A percentile compares a stretch with the other conserved stretches of the same genome.
These are phyloP conservation scores for Leptopilina drosophilae DNA, from an alignment of 2,888 invertebrate genomes.

Conservation along the genomic window DNA sequence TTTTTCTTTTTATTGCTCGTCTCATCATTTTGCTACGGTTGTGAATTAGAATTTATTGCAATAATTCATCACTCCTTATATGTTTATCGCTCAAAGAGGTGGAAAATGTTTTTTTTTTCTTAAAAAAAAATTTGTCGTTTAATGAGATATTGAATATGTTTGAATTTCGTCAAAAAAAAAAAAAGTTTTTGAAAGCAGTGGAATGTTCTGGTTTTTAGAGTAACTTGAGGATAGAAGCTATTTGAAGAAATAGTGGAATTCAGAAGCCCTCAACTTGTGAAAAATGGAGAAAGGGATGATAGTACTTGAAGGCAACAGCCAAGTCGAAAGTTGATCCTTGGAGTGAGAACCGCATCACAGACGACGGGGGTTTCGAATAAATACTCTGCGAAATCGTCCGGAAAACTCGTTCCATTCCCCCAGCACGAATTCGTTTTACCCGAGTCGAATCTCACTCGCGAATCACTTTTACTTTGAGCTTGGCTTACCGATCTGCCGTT, in stretches of 20 bases:
- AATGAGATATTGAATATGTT: neutral
- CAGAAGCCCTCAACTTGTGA: slow-evolving; percentile 19
- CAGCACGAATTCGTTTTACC: slow-evolving; percentile 44
- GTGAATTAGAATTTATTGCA: no score
- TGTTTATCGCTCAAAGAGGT: neutral
- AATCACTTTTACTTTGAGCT: slow-evolving; percentile 41
- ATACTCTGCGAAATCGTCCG: slow-evolving; percentile 71
- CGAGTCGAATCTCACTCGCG: slow-evolving; percentile 40
- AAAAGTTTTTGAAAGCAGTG: neutral
- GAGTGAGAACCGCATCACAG: slow-evolving; percentile 62
- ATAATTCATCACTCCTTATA: neutral
- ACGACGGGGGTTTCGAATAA: slow-evolving; percentile 65
- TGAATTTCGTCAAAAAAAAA: neutral
- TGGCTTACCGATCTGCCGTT: slow-evolving; percentile 31
- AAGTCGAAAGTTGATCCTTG: slow-evolving; percentile 57
- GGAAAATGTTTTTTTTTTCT: no score
- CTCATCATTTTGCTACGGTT: neutral
- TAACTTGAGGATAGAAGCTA: neutral
- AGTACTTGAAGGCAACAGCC: slow-evolving; percentile 34
- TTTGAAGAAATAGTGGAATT: slow-evolving; percentile 18
- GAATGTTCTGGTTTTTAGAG: neutral
- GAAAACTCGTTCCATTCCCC: slow-evolving; percentile 71
- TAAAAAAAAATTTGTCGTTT: no score
- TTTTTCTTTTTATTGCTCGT: neutral
- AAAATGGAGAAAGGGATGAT: slow-evolving; percentile 36